Base-by-base conservation (phyloP, 2,797 vertebrate species). In the Myripristis murdjan region DNA sequence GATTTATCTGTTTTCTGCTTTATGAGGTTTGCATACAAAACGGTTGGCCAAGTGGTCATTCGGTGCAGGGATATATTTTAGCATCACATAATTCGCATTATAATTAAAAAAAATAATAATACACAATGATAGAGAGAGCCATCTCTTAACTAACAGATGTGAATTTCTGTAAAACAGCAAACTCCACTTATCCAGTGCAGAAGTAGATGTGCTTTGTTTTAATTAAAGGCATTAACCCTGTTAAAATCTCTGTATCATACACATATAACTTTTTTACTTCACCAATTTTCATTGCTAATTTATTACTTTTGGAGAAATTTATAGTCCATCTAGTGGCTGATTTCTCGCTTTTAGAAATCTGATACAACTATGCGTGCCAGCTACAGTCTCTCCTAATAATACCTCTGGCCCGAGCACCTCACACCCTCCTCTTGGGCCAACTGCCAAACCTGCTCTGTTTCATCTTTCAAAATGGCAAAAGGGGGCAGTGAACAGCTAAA, bases 391-490 rank as follows among this genome's bases (percentile, higher is more conserved):
- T 75, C 70, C 47, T 70, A 78, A 84, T 83, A 88, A 87, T 84
- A 76, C 79, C 59, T 82, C 84, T 84, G n/a, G 87, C 84, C 75
- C 70, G 37, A 47, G 64, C 84, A 85, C 79, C 81, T 79, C 74
- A 58, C 81, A 56, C 49, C 55, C 55, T 82, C 83, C 84, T 80
- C 62, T 43, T 58, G 71, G 81, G 78, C 79, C 67, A 52, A 26
- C 82, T 77, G 81, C 83, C 82, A 89, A 78, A 77, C 67, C 75
- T 65, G 75, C 75, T 75, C 75, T 16, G 85, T 86, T 85, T 87
- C 85, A 89, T 92, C 82, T 83, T 70, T 82, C 77, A 75, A 76
- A 85, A 87, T 70, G 77, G 77, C 84, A 77, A 62, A 28, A 64
- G 47, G 74, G 84, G 81, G 81, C 83, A 83, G 59, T 10, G 73